phyloP scores from a whole-genome alignment of 2,888 invertebrate genomes.

The Meteorus cinctellus region DNA sequence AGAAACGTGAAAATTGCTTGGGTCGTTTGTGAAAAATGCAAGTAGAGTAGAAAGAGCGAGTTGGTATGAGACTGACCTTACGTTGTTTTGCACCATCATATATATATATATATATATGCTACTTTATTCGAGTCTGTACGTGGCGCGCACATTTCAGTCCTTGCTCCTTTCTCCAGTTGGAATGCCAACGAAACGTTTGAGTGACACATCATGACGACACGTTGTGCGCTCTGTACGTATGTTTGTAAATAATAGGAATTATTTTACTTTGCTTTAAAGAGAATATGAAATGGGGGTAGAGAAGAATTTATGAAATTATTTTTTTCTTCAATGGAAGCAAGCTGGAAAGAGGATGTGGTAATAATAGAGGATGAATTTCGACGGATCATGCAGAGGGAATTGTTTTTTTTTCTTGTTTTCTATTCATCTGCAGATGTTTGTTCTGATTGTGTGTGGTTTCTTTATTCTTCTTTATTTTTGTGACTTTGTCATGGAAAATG shows the following conservation, averaged over 20 bases:
- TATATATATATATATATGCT: conserved; percentile 11
- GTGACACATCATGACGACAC: neutral
- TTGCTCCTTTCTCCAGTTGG: neutral
- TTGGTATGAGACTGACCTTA: conserved; percentile 42
- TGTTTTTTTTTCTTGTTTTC: neutral
- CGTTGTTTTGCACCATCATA: conserved; percentile 28
- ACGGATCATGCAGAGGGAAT: neutral
- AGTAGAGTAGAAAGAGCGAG: conserved; percentile 52
- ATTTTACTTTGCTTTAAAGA: neutral
- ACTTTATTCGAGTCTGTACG: conserved; percentile 30
- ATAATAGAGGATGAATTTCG: neutral
- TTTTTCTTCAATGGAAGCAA: neutral
- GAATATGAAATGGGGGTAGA: neutral
- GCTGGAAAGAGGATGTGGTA: neutral
- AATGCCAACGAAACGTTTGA: neutral
- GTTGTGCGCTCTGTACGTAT: neutral
- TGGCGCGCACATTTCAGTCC: conserved; percentile 19
- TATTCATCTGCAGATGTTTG: neutral
- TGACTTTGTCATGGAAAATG: neutral
- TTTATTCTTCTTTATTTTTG: neutral
- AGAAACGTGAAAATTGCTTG: conserved; percentile 65
- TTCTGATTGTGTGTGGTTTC: neutral
- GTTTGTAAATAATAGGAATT: conserved; percentile 1
- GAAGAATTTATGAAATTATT: neutral
- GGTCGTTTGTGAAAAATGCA: conserved; percentile 54